Evolutionary conservation across 2,888 invertebrate genomes (phyloP), one percentile per base, ranked within the genome.

Genomic region (Tipula lateralis): DNA sequence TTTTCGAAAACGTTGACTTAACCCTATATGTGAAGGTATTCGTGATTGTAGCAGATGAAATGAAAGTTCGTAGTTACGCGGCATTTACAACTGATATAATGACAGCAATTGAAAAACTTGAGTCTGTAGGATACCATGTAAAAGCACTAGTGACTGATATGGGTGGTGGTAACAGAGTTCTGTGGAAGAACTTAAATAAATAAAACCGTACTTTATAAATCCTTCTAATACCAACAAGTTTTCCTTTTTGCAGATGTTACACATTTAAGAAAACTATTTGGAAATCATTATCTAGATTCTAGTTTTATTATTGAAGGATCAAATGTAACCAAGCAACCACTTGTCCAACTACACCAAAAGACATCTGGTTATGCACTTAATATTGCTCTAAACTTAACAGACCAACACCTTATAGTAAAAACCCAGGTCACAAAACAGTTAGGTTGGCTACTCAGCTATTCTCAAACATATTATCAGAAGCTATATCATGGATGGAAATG

Each of bases 361-460:
- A 83, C 83, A 0, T 83, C 24, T 29, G 39, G 1, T 5, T 36
- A 16, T 39, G 36, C 34, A 36, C 19, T 83, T 2, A 83, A 83
- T 13, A 83, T 83, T 36, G 83, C 83, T 39, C 32, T 36, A 19
- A 83, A 83, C n/a, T n/a, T n/a, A n/a, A n/a, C n/a, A n/a, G n/a
- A 16, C 36, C 36, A 83, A 83, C n/a, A 36, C 29, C 6, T 80
- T 1, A 80, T 6, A 24, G 80, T 80, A 66, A 13, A 30, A 83
- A 83, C 16, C 85, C 85, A 44, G 81, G 39, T 13, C 80, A 85
- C 3, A 84, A 85, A 30, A 85, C 85, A 32, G 85, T 86, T 1
- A 86, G 85, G 36, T 85, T 84, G 81, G 86, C 87, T 4, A 85
- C 87, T 4, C 87, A 87, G 86, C 34, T 87, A 29, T 87, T 87